Percentiles rank a stretch among this genome's conserved stretches.
Evolutionary conservation across 2,888 invertebrate species (phyloP).

Genomic region (Geophilus truncorum): DNA sequence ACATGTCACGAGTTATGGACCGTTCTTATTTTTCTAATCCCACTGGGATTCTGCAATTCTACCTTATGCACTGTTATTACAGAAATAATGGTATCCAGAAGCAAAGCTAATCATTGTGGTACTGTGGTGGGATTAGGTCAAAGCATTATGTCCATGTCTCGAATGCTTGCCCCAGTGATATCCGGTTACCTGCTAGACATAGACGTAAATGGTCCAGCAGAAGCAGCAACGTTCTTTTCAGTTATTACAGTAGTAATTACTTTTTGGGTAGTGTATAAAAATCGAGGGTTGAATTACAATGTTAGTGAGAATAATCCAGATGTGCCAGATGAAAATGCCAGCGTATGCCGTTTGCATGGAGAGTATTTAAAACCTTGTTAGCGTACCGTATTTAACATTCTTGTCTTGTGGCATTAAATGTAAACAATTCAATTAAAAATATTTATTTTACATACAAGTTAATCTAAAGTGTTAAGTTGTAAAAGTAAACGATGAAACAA

Average conservation of each 20-base stretch:
- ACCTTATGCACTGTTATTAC: not conserved
- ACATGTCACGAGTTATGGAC: not conserved
- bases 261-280: not conserved
- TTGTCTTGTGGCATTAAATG: too few relatives aligned
- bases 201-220: not conserved
- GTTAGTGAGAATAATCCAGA: too few relatives aligned
- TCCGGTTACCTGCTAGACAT: not conserved
- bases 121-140: not conserved
- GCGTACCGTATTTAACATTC: too few relatives aligned
- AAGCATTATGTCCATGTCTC: not conserved
- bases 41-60: not conserved
- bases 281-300: not conserved
- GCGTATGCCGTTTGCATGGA: too few relatives aligned
- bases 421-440: too few relatives aligned
- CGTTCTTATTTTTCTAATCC: not conserved
- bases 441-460: too few relatives aligned
- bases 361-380: too few relatives aligned
- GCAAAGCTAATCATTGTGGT: not conserved
- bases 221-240: not conserved
- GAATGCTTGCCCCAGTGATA: not conserved
- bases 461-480: too few relatives aligned
- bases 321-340: too few relatives aligned
- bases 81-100: not conserved
- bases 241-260: not conserved
- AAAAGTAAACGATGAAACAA: too few relatives aligned